Base-by-base conservation (phyloP, 2,888 invertebrate species). In the Drosophila robusta region DNA sequence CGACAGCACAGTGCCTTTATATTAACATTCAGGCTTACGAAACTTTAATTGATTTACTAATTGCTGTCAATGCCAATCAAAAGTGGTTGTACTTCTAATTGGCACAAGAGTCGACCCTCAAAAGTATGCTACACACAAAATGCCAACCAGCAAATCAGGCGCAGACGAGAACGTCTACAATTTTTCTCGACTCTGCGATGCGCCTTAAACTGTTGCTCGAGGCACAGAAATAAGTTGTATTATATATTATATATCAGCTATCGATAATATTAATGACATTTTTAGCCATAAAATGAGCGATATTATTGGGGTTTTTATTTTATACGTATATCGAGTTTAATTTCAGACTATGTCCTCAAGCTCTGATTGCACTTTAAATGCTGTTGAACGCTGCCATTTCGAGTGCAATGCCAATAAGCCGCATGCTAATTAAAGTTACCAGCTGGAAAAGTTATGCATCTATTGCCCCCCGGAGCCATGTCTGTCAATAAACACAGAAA, bases 401-500 rank as follows among this genome's bases (percentile, higher is more conserved):
- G 62, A 63, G 41, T 60, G 44, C 62, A 67, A 54, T 52, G 51
- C 45, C 29, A 64, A 55, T 75, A 63, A 57, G 64, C 66, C 60
- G 44, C 45, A 44, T 46, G 52, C 50, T 67, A 75, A 78, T 78
- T 75, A 71, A 81, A 67, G 50, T 47, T 63, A 51, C 52, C 67
- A 62, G 44, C 22, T 50, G 45, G 24, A 42, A 65, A 65, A 50
- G 71, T 70, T 54, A 41, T 45, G 54, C 50, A 46, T 52, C 29
- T 34, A 38, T 32, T 58, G 44, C 47, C 47, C 46, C 39, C 34
- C 3, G 52, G 32, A 58, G 52, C 12, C 64, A 57, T 57, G 69
- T 75, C 62, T 75, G 75, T 75, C 82, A 81, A 78, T 78, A 78
- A 75, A 62, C 71, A 70, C 69, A 61, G 61, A 62, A 74, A 69